A percentile compares a stretch with the other conserved stretches of the same genome.
These are phyloP conservation scores for Leptatherina wallacei DNA, from an alignment of 2,797 vertebrate species.

Conservation along the genomic window DNA sequence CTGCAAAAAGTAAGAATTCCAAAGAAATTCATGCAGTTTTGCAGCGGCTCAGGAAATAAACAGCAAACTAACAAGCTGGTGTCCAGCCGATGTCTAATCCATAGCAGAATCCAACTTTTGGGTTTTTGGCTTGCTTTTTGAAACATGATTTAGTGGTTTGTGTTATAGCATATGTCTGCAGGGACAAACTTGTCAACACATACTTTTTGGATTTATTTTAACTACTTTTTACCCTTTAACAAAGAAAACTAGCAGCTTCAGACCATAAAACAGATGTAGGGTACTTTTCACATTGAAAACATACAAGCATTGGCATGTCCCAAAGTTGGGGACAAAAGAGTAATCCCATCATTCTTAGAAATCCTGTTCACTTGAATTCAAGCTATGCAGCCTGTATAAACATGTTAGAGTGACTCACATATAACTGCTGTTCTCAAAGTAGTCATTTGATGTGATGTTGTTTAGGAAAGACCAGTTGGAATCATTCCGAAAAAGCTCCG, in stretches of 20 bases:
- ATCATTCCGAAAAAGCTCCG: slow-evolving; percentile 32
- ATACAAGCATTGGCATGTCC: slow-evolving; percentile 21
- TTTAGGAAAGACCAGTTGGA: slow-evolving; percentile 72
- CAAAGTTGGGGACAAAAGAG: neutral
- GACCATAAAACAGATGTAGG: slow-evolving; percentile 13
- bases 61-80: neutral
- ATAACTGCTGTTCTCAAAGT: neutral
- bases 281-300: neutral
- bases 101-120: neutral
- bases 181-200: neutral
- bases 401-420: slow-evolving; percentile 55
- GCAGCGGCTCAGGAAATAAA: neutral
- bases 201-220: slow-evolving; percentile 9
- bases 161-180: neutral
- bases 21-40: neutral
- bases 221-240: neutral
- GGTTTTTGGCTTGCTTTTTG: neutral
- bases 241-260: neutral
- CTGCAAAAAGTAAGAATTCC: neutral
- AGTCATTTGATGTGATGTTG: slow-evolving; percentile 45
- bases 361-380: neutral
- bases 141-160: neutral
- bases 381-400: neutral
- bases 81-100: neutral
- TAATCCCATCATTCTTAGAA: neutral